Base-by-base conservation (phyloP, 1,140 invertebrate genomes). In the Polyergus mexicanus region DNA sequence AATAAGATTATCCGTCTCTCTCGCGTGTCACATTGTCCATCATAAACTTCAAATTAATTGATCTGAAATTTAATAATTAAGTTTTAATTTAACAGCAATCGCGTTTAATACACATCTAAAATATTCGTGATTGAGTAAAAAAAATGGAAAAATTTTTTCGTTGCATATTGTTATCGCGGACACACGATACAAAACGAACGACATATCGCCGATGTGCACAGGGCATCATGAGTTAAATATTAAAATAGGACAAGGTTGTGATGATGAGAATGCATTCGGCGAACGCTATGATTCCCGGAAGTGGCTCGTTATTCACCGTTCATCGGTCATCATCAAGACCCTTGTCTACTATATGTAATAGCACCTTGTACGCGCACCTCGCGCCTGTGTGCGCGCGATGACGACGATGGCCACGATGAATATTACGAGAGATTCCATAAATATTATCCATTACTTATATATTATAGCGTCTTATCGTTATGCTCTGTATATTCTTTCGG, bases 171-270 rank as follows among this genome's bases (percentile, higher is more conserved):
- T 63, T 19, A 19, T 44, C 41, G 32, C 13, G n/a, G 22, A 60
- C 7, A 8, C 5, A 13, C 38, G 1, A 19, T 41, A 16, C 1
- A 4, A 32, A 25, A 60, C n/a, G 4, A 1, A 41, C 16, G 6
- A 22, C 7, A 60, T 6, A 58, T 1, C 32, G 13, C 54, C 66
- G n/a, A 28, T 16, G 13, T 60, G 22, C 35, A 72, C 60, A 81
- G 38, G 38, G 47, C 78, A 81, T 38, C 66, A 44, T 72, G 41
- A 74, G 22, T 83, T 83, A 58, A 83, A 83, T 86, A 75, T 81
- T 87, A 89, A 93, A 93, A 92, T 92, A 80, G 92, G 91, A 92
- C 93, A 93, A 93, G 93, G 93, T 93, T 93, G 92, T 85, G 78
- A 71, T 66, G 91, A 91, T 92, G 91, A 92, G 92, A 93, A 93